Evolutionary conservation across 2,113 vertebrate species (phyloP).

Genomic region (Micronycteris hirsuta): DNA sequence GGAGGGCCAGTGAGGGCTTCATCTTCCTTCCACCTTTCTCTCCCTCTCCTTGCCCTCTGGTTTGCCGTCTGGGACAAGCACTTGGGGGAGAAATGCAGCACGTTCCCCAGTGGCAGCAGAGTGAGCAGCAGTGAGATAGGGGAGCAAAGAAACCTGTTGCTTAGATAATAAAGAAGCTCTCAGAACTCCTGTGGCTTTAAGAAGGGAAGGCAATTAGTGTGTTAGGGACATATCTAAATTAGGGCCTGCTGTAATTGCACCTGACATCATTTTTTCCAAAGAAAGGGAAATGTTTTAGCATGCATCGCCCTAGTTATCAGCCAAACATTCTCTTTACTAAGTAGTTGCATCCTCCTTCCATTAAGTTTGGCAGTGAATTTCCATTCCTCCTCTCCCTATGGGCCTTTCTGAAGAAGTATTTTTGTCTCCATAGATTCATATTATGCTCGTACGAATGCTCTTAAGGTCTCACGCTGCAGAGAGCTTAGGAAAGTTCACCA

Average conservation of each 20-base stretch:
- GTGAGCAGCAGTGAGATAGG: background rate
- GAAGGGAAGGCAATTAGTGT: background rate
- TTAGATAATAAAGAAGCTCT: background rate
- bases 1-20: background rate
- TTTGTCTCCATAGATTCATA: background rate
- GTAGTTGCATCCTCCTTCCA: background rate
- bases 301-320: background rate
- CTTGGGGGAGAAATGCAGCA: background rate
- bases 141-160: background rate
- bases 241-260: background rate
- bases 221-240: background rate
- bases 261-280: background rate
- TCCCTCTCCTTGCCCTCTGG: background rate
- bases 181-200: background rate
- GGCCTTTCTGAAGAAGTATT: background rate
- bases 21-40: background rate
- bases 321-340: background rate
- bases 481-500: background rate
- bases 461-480: background rate
- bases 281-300: background rate
- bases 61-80: background rate
- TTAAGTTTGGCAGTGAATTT: conserved; percentile 24
- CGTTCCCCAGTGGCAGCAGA: background rate
- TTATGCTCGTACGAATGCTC: background rate
- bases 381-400: background rate